These are phyloP conservation scores for Hydrolagus affinis DNA, from an alignment of 2,113 vertebrate species.

Conservation along the genomic window DNA sequence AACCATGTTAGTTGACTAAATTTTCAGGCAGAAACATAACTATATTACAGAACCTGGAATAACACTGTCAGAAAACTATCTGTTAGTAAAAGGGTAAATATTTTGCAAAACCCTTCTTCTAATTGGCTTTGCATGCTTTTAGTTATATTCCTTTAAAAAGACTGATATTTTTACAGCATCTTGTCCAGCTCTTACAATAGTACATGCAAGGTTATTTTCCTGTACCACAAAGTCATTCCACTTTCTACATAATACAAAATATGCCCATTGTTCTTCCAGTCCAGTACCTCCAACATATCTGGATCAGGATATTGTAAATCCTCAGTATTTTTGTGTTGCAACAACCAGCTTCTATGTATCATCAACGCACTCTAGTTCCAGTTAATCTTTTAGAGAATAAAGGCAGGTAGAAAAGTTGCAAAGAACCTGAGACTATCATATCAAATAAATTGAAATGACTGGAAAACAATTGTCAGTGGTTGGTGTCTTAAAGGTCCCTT, in stretches of 20 bases:
- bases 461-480: neutral
- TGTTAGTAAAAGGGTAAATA: neutral
- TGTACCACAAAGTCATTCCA: neutral
- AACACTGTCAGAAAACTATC: neutral
- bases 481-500: neutral
- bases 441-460: conserved; percentile 4
- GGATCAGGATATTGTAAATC: neutral
- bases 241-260: neutral
- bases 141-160: neutral
- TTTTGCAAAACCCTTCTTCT: neutral
- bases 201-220: neutral
- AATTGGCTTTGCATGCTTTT: neutral
- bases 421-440: neutral
- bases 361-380: too few species aligned
- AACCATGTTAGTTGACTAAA: neutral
- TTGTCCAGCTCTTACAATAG: neutral
- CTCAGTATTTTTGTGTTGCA: neutral
- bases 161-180: neutral
- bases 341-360: too few species aligned
- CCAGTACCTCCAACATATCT: neutral
- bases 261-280: neutral
- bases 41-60: neutral
- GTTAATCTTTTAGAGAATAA: neutral
- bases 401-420: neutral
- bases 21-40: neutral